A percentile compares a stretch with the other conserved stretches of the same genome.
Evolutionary conservation across 2,888 invertebrate genomes (phyloP).

Genomic region (Lymantria dispar): DNA sequence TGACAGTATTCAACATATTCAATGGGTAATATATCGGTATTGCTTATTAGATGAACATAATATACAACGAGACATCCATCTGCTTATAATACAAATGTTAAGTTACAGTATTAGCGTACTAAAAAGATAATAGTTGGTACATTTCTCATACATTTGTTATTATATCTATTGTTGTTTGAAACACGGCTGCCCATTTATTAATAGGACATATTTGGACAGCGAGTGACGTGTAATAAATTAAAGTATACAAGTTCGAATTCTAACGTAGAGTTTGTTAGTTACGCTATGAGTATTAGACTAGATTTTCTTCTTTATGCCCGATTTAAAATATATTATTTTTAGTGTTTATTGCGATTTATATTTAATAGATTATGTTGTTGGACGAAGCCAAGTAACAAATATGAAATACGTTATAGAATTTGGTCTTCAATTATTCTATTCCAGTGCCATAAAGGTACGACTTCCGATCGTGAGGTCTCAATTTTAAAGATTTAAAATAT

Average conservation of each 20-base stretch:
- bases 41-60: conserved; percentile 7
- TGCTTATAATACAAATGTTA: conserved; percentile 8
- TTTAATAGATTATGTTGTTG: too few species aligned
- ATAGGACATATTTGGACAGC: conserved; percentile 75
- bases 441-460: too few species aligned
- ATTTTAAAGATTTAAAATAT: too few species aligned
- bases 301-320: not conserved
- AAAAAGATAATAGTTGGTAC: conserved; percentile 40
- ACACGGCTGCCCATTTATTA: conserved; percentile 65
- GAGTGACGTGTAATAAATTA: conserved; percentile 64
- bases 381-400: too few species aligned
- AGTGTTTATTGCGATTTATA: too few species aligned
- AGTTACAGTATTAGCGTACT: conserved; percentile 17
- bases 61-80: conserved; percentile 7
- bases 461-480: too few species aligned
- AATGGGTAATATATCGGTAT: conserved; percentile 3
- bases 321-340: too few species aligned
- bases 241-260: conserved; percentile 42
- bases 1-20: conserved; percentile 6
- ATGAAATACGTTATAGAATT: too few species aligned
- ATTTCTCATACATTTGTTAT: conserved; percentile 60
- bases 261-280: conserved; percentile 28
- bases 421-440: too few species aligned
- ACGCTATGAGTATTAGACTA: conserved; percentile 11
- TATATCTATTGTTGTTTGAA: conserved; percentile 47